Evolutionary conservation across 2,797 vertebrate species (phyloP), one percentile per base, ranked within the genome.

Genomic region (Selene dorsalis): DNA sequence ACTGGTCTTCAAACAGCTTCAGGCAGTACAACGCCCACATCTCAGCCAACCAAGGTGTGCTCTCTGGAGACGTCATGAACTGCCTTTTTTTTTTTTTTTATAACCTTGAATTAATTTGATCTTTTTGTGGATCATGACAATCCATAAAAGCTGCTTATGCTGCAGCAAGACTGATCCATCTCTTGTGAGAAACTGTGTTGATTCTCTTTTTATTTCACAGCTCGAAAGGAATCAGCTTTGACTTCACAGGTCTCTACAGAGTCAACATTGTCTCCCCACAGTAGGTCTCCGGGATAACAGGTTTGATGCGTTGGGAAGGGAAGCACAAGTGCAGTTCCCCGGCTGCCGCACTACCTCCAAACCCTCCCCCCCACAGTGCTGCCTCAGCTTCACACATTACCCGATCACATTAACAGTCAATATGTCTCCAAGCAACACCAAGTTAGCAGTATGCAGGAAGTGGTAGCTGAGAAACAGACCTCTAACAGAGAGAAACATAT

Each of bases 391-490:
- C 87, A 89, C 84, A 93, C 89, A 73, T 90, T 83, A 91, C 87
- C 90, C 90, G 93, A 95, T 95, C 95, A 94, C 93, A 88, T 85
- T 94, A 94, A 38, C 63, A 91, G 89, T 92, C 93, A 93, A 94
- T 93, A 93, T 92, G 92, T 94, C 88, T 91, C 93, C 84, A 87
- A 94, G 93, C 92, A 94, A 93, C 90, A 88, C 70, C 79, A 73
- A 79, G 92, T 93, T 89, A 88, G 86, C 86, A 78, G 75, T 81
- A 86, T 82, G 87, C 85, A 83, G 70, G 88, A 91, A 87, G 87
- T 84, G 41, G 83, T 69, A 80, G 85, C 48, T 35, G 58, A 69
- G 60, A 64, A 68, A 80, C 28, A 74, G 20, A 47, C 28, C 30
- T 66, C 60, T 63, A 61, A 65, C 48, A 52, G 3, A 14, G 56